Conservation (phyloP, 2,797 vertebrate genomes). For the Onychomys leucogaster region DNA sequence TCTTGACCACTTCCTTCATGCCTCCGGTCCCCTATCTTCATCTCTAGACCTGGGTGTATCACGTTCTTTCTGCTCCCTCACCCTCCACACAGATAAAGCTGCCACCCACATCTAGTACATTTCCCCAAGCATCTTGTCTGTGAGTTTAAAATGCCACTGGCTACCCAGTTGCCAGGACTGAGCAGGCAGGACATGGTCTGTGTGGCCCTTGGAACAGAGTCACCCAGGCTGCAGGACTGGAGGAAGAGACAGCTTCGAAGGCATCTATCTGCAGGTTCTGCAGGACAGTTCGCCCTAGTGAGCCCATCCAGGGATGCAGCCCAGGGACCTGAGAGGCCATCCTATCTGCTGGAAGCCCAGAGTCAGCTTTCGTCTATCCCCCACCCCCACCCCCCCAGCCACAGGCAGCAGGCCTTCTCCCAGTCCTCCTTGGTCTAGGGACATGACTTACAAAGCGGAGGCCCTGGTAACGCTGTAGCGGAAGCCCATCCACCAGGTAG, state of each 20-base stretch:
- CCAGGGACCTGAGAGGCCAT: not conserved
- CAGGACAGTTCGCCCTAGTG: not conserved
- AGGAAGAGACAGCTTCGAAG: not conserved
- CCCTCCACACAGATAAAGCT: not conserved
- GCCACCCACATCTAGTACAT: not conserved
- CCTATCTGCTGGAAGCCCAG: not conserved
- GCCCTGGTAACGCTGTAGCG: constrained; percentile 95
- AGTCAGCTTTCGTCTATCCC: not conserved
- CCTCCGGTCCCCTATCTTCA: not conserved
- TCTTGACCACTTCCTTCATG: not conserved
- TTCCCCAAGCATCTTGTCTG: not conserved
- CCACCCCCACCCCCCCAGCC: not conserved
- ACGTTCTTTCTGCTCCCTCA: not conserved
- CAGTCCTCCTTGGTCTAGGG: not conserved
- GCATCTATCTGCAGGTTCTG: not conserved
- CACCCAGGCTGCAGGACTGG: not conserved
- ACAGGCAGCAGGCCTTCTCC: not conserved
- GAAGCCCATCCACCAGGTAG: constrained; percentile 92
- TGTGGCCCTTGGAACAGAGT: not conserved
- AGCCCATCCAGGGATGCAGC: not conserved
- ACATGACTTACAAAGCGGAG: constrained; percentile 94
- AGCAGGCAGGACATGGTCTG: not conserved
- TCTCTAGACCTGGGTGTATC: not conserved
- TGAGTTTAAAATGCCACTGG: not conserved
- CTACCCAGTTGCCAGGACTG: not conserved